Percentiles rank a stretch among this genome's conserved stretches.
phyloP scores from a whole-genome alignment of 2,113 vertebrate species.

The Mus spicilegus region DNA sequence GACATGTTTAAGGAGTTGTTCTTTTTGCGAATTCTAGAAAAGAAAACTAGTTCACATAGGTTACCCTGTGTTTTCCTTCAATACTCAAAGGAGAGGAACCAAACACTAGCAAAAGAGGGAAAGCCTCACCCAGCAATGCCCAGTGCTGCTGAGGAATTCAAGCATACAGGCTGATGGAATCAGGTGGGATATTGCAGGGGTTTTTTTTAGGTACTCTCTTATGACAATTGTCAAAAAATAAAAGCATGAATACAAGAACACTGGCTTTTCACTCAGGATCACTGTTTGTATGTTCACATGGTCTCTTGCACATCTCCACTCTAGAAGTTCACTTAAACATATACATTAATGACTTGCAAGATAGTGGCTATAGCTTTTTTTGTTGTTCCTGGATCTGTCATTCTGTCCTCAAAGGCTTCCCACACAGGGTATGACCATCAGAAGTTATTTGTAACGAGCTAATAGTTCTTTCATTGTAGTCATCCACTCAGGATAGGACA shows the following conservation, averaged over 20 bases:
- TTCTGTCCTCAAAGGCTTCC: not conserved
- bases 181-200: not conserved
- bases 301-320: not conserved
- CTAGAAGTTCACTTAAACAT: not conserved
- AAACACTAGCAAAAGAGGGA: not conserved
- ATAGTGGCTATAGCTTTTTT: no score
- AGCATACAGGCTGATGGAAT: not conserved
- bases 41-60: not conserved
- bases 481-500: not conserved
- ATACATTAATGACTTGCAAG: not conserved
- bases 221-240: not conserved
- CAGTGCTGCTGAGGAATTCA: no score
- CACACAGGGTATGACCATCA: not conserved
- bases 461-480: no score
- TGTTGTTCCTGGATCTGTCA: not conserved
- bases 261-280: not conserved
- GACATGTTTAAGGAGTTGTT: not conserved
- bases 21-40: not conserved
- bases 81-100: not conserved
- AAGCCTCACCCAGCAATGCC: not conserved
- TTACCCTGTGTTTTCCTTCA: not conserved
- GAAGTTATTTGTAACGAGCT: accelerated
- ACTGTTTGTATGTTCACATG: not conserved
- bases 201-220: not conserved
- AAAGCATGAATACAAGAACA: not conserved